A percentile compares a stretch with the other conserved stretches of the same genome.
These are phyloP conservation scores for Tragelaphus strepsiceros DNA, from an alignment of 2,113 vertebrate genomes.

Conservation along the genomic window DNA sequence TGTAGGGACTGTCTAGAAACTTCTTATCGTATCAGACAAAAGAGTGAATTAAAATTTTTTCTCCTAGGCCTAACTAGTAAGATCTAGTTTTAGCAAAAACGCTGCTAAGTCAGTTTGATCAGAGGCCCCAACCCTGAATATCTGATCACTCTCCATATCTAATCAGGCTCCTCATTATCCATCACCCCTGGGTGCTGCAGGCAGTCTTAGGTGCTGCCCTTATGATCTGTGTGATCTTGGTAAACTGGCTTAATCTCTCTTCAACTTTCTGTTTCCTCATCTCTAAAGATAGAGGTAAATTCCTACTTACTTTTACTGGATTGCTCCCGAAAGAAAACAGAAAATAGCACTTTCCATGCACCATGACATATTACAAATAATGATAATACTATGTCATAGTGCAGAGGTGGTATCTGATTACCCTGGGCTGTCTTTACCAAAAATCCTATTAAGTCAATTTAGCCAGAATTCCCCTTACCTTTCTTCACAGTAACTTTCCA, in stretches of 20 bases:
- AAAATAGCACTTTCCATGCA: not conserved
- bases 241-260: conserved; percentile 3
- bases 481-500: not conserved
- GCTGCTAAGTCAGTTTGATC: not conserved
- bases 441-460: not conserved
- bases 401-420: not conserved
- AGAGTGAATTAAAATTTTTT: not conserved
- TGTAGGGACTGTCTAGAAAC: not conserved
- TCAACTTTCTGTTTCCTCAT: conserved; percentile 24
- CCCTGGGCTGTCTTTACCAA: not conserved
- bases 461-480: not conserved
- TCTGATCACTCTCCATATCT: not conserved
- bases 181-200: not conserved
- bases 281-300: conserved; percentile 10
- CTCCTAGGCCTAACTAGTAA: not conserved
- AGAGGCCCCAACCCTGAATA: not conserved
- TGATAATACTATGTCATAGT: not conserved
- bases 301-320: not conserved
- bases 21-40: not conserved
- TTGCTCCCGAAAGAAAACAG: not conserved
- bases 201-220: not conserved
- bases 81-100: not conserved
- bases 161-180: not conserved
- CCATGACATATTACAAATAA: not conserved
- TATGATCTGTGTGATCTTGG: not conserved